Evolutionary conservation across 1,140 invertebrate genomes (phyloP), one percentile per base, ranked within the genome.

Genomic region (Drosophila leontia): DNA sequence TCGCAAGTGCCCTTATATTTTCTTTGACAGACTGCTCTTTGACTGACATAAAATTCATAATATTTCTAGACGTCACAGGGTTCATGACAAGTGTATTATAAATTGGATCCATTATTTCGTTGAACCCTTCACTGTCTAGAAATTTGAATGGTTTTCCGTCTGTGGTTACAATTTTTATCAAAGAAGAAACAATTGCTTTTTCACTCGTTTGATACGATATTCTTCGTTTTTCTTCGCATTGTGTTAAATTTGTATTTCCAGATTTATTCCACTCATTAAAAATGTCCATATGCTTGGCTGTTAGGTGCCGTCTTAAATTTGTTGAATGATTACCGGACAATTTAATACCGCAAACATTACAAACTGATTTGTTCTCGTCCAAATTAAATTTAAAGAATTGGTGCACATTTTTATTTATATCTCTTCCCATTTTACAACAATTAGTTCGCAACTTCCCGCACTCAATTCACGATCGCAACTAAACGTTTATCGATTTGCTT

Each of bases 61-160:
- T 74, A n/a, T 67, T 67, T 23, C 56, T 7, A 12, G 63, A 75
- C 8, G 63, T 68, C 3, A 68, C 17, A 37, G 44, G 35, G 63
- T 42, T 59, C 53, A 62, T 75, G 3, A 55, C 53, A 32, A 76
- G 51, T n/a, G 72, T 45, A 42, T 58, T 51, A 56, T 61, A 62
- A 8, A 75, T 75, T 56, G 58, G 65, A 47, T 63, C 29, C 15
- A 70, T 29, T 29, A 70, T 64, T 55, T 71, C 56, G 7, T 44
- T 53, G 32, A 74, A 65, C 44, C 60, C 53, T 56, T 72, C 51
- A n/a, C 59, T 70, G 29, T 70, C 65, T 26, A 69, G 35, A 45
- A 57, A 58, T 50, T 32, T n/a, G 39, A 76, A 76, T 76, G 74
- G 65, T 48, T 60, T 64, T 35, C 67, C 67, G 37, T 63, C 65